phyloP scores from a whole-genome alignment of 2,888 invertebrate species.

The Mesopsocus fuscifrons region DNA sequence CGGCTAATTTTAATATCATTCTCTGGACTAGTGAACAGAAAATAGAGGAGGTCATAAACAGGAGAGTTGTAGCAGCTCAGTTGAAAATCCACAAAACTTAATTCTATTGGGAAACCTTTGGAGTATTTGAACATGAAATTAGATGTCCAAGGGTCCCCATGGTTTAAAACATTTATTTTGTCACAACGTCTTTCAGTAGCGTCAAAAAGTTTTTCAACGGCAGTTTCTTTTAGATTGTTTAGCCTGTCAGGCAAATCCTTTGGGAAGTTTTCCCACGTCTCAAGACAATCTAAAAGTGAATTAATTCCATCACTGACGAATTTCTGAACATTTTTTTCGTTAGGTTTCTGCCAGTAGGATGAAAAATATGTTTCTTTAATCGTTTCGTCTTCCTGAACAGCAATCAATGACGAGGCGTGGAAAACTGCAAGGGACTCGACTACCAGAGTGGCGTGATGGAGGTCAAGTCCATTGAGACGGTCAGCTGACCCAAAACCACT shows the following conservation, averaged over 20 bases:
- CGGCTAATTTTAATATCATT: background rate
- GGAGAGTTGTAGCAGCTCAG: background rate
- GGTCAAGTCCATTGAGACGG: background rate
- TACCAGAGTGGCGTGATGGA: background rate
- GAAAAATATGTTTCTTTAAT: background rate
- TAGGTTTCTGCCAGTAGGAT: background rate
- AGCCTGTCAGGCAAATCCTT: too few species aligned
- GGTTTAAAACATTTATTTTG: background rate
- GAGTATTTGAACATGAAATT: slow-evolving; percentile 6
- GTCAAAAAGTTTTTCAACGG: background rate
- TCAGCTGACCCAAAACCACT: background rate
- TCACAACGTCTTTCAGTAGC: background rate
- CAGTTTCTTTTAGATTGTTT: background rate
- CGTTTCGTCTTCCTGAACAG: background rate
- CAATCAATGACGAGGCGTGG: background rate
- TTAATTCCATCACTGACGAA: background rate
- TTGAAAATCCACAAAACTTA: slow-evolving; percentile 7
- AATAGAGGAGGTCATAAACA: slow-evolving; percentile 1
- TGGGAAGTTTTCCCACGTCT: too few species aligned
- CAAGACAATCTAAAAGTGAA: too few species aligned
- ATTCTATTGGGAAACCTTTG: background rate
- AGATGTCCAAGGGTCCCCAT: slow-evolving; percentile 6
- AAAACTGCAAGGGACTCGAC: slow-evolving; percentile 1
- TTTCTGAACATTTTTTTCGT: background rate
- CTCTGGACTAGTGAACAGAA: background rate